Conservation (phyloP, 2,113 vertebrate genomes). For the Anser brachyrhynchus region DNA sequence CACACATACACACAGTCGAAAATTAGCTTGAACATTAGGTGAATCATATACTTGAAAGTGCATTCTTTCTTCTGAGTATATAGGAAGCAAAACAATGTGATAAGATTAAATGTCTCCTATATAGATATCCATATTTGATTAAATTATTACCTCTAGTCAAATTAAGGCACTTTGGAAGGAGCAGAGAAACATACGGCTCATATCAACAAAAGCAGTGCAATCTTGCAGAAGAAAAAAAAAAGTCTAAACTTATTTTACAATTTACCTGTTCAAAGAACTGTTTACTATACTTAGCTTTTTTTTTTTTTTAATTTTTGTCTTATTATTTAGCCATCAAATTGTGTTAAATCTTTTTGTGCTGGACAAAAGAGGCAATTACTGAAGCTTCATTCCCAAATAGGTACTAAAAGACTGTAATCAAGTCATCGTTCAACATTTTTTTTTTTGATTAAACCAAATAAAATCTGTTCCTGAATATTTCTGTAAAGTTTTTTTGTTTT, state of each 20-base stretch:
- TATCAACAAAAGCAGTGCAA: neutral
- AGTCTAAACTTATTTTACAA: neutral
- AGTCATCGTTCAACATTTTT: neutral
- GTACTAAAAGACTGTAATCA: neutral
- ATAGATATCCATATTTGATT: neutral
- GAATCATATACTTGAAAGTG: neutral
- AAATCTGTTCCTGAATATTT: neutral
- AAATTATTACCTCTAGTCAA: neutral
- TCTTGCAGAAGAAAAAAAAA: neutral
- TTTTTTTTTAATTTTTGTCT: neutral
- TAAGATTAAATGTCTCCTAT: neutral
- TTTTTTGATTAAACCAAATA: constrained; percentile 1
- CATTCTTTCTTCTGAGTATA: neutral
- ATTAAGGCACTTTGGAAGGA: neutral
- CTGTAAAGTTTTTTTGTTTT: neutral
- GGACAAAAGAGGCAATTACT: neutral
- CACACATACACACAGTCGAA: neutral
- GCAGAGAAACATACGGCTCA: neutral
- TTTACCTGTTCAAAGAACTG: neutral
- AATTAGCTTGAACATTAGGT: neutral
- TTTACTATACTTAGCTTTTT: neutral
- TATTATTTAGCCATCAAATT: neutral
- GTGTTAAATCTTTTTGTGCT: neutral
- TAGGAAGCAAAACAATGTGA: neutral
- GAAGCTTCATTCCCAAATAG: neutral